Base-by-base conservation (phyloP, 2,888 invertebrate species). In the Lissonota sp. region DNA sequence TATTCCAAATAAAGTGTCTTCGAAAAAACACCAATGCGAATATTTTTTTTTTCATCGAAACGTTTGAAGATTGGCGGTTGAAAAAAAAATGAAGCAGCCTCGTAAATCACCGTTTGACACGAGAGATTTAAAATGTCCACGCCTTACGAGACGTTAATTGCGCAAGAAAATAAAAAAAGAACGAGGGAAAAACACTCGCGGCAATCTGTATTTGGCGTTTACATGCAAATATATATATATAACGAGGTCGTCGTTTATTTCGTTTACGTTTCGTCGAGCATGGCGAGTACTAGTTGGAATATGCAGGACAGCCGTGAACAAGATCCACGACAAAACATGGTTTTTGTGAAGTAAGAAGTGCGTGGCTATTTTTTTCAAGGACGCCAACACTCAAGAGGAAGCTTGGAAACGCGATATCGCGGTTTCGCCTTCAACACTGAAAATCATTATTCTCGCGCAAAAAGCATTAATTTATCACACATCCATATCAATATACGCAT, bases 381-480 rank as follows among this genome's bases (percentile, higher is more conserved):
- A 80, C 84, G 63, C 14, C 42, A 72, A 72, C 64, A 46, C 46
- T 57, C 16, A 67, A 77, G 83, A 64, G 80, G 83, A 79, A 74
- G 79, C 64, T 39, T 71, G 72, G 79, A 79, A 84, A 84, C 74
- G 76, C 67, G 83, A 84, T 83, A 84, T 84, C 83, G 84, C 77
- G 84, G 83, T 77, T 77, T 77, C 64, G 77, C 74, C 64, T 76
- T 63, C 63, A 71, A 80, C 81, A 77, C 73, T 81, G 81, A 78
- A 26, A 78, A 81, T 81, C 81, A 78, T 78, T 70, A 78, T 77
- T 81, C 81, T 12, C 60, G 57, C 60, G 26, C 14, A 46, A 60
- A 57, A 44, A 53, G 39, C 5, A 39, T 10, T 71, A 26, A 42
- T 67, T 72, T 58, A 1, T 70, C 7, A 39, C 7, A 51, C 8